Evolutionary conservation across 2,888 invertebrate genomes (phyloP), one percentile per base, ranked within the genome.

Genomic region (Leucania comma): DNA sequence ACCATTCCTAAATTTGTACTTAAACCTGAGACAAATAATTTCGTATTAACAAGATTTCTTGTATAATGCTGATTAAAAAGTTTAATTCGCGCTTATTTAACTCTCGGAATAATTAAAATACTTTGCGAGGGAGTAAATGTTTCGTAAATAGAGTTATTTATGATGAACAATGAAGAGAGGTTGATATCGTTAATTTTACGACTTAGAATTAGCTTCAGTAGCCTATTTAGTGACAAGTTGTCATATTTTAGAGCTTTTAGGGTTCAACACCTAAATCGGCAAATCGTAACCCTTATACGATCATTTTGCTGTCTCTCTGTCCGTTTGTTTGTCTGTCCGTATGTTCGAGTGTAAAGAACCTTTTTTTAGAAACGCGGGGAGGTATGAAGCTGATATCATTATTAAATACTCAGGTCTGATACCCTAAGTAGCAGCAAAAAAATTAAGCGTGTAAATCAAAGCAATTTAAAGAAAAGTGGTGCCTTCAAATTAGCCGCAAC

Each of bases 11-110:
- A 89, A 89, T 89, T 92, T 87, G 84, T 85, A 83, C 87, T 86
- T 84, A 83, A 88, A 90, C 82, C 87, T 84, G 72, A 82, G 86
- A 89, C 89, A 89, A 93, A 93, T 93, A 86, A 90, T 90, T 87
- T 85, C 61, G 85, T 87, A 88, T 92, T 90, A 91, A 89, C 80
- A 82, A 85, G 88, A 90, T 91, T 90, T 87, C 82, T 86, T 85
- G 88, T 86, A 72, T 84, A 86, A 86, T 83, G 80, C 72, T 84
- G 84, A 86, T 87, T 87, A 82, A 85, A 85, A 84, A 86, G 88
- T 88, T 89, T 86, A 86, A 89, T 86, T 89, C 82, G 80, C 72
- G 79, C 87, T 88, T 85, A 90, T 86, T 83, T 80, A 78, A 67
- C 75, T 67, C 81, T 75, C 60, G 72, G 62, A 68, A 75, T 83